Evolutionary conservation across 2,113 vertebrate genomes (phyloP), one percentile per base, ranked within the genome.

Genomic region (Holacanthus passer): DNA sequence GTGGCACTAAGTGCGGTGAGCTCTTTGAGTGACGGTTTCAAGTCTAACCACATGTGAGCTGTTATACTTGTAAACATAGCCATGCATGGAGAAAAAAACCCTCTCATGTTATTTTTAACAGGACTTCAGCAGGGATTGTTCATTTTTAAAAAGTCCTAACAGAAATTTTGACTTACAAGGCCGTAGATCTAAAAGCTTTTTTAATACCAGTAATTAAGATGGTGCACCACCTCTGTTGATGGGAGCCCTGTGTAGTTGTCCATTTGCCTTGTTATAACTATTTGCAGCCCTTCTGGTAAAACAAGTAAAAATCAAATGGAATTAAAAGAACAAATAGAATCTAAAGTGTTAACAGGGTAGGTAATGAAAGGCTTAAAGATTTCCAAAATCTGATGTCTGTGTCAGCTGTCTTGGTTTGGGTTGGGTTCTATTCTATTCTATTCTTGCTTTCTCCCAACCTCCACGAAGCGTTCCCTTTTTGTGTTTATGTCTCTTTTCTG

Each of bases 351-450:
- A 6, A 24, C 35, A 55, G 7, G 20, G 56, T 67, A 50, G 19
- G 29, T 7, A 74, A 63, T 63, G 31, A 63, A 35, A 1, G 31
- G 3, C 48, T 1, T 13, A 66, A 20, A 68, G 10, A 39, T 41
- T 27, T 74, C 75, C n/a, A 59, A n/a, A 62, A 62, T 53, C 29
- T 55, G 50, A 27, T 47, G 45, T 53, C 12, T 62, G 1, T 60
- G 27, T 11, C 31, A 52, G 35, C 17, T 22, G 22, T 31, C 22
- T 86, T 9, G 7, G 14, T 63, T 70, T 65, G 17, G 41, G 19
- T 70, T 43, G 12, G 16, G 7, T 64, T 24, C 31, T 22, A n/a
- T n/a, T n/a, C n/a, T n/a, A n/a, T n/a, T 69, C 37, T 7, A 45
- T 67, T 19, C 76, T 41, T 67, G 7, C 17, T 14, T 74, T 32